phyloP scores from a whole-genome alignment of 2,113 vertebrate species.

The Mohoua ochrocephala region DNA sequence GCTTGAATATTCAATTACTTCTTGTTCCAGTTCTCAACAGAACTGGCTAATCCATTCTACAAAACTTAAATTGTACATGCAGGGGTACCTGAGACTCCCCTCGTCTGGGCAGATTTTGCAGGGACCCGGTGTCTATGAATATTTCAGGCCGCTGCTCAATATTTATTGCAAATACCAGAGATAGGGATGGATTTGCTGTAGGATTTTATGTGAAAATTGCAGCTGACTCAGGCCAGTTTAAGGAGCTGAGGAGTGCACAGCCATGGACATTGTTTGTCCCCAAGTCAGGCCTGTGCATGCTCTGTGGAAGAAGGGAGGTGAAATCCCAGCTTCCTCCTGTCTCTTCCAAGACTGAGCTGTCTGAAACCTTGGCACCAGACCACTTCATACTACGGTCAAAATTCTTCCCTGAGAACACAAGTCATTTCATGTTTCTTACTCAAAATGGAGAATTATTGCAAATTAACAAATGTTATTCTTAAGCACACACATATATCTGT shows the following conservation, averaged over 20 bases:
- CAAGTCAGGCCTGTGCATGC: not conserved
- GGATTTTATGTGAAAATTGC: not conserved
- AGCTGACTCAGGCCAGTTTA: not conserved
- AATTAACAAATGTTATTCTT: not conserved
- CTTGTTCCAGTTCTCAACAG: not conserved
- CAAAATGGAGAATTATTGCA: not conserved
- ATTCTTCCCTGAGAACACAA: not conserved
- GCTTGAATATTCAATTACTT: not conserved
- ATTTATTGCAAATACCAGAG: not conserved
- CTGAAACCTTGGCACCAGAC: not conserved
- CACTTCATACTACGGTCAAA: not conserved
- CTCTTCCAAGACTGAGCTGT: not conserved
- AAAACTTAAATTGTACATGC: not conserved
- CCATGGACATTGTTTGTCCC: rapidly evolving
- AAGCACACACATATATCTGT: too few species aligned
- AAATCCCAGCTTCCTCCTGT: not conserved
- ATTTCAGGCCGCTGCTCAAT: not conserved
- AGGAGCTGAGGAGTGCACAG: not conserved
- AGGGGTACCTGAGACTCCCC: not conserved
- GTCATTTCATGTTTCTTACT: not conserved
- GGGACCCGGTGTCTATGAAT: not conserved
- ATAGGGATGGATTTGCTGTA: not conserved
- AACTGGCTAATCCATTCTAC: not conserved
- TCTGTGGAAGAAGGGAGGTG: not conserved
- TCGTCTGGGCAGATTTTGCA: not conserved